Evolutionary conservation across 2,888 invertebrate species (phyloP).

Genomic region (Tipula vernalis): DNA sequence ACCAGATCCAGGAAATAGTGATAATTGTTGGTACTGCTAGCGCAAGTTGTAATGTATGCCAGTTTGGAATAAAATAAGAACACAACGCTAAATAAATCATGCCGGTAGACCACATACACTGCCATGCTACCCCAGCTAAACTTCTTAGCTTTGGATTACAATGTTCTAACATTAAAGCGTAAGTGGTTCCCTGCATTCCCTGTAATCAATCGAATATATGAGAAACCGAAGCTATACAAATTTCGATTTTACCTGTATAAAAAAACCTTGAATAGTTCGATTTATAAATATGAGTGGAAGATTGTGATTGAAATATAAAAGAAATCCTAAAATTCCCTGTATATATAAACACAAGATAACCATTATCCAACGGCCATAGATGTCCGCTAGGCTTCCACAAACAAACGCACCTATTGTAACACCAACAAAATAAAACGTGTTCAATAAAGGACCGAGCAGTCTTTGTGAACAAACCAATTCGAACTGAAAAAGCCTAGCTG

Average conservation of each 20-base stretch:
- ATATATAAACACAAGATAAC: constrained; percentile 33
- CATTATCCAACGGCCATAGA: constrained; percentile 34
- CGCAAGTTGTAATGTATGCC: constrained; percentile 40
- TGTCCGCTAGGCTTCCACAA: constrained; percentile 32
- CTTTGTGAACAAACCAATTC: constrained; percentile 30
- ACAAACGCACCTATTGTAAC: constrained; percentile 33
- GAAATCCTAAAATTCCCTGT: constrained; percentile 27
- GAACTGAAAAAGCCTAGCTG: not conserved
- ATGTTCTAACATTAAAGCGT: constrained; percentile 38
- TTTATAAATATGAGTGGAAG: constrained; percentile 30
- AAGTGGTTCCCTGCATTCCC: constrained; percentile 39
- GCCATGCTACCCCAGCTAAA: constrained; percentile 35
- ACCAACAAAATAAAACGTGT: constrained; percentile 32
- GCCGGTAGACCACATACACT: constrained; percentile 37
- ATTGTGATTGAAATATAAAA: constrained; percentile 23
- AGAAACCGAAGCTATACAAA: not conserved
- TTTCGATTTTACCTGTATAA: constrained; percentile 27
- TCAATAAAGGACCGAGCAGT: constrained; percentile 27
- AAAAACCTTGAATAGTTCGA: constrained; percentile 35
- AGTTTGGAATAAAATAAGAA: constrained; percentile 37
- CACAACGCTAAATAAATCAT: constrained; percentile 34
- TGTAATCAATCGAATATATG: constrained; percentile 15
- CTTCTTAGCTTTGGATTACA: constrained; percentile 36
- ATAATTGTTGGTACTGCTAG: constrained; percentile 37
- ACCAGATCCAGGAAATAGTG: constrained; percentile 35